Evolutionary conservation across 53 echinoderm and acorn worm genomes (phyloP).

Genomic region (Glandiceps talaboti): DNA sequence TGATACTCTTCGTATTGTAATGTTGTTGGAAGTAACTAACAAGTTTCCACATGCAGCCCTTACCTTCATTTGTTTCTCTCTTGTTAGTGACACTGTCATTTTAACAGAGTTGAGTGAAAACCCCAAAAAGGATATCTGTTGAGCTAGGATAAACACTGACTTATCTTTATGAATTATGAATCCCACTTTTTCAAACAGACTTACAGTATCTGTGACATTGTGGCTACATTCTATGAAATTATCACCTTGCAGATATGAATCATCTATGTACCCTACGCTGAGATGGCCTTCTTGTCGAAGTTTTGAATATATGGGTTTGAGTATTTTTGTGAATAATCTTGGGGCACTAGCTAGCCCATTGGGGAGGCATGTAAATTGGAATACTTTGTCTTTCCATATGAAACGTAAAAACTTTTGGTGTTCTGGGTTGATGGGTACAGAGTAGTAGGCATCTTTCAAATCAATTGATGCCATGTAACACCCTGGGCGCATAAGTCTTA

Average conservation of each 20-base stretch:
- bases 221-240: too few species aligned
- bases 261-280: background rate
- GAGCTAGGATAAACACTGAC: too few species aligned
- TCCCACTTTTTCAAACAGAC: background rate
- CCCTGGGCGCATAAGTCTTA: too few species aligned
- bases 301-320: background rate
- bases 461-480: too few species aligned
- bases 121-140: background rate
- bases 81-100: background rate
- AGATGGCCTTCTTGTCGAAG: background rate
- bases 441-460: too few species aligned
- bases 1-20: background rate
- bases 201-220: background rate
- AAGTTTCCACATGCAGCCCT: background rate
- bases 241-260: too few species aligned
- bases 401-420: background rate
- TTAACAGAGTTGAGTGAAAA: background rate
- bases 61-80: background rate
- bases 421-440: background rate
- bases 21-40: too few species aligned
- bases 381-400: background rate
- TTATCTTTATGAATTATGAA: too few species aligned
- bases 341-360: too few species aligned
- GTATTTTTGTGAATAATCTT: background rate
- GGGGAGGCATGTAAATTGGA: background rate